Base-by-base conservation (phyloP, 1,140 invertebrate genomes). In the Pseudomyrmex gracilis region DNA sequence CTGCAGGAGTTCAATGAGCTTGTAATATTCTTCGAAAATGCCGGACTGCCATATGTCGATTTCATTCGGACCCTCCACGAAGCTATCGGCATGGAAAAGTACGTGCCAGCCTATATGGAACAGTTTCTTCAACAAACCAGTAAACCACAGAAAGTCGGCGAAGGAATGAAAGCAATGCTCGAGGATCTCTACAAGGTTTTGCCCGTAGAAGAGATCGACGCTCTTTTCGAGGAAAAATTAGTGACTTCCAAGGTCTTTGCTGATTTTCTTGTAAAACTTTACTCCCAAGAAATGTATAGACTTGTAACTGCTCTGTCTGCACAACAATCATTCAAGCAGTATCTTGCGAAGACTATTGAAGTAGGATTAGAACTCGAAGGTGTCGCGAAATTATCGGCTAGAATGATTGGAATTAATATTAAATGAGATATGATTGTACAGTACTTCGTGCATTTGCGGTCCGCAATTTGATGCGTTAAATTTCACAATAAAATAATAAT, bases 211-310 rank as follows among this genome's bases (percentile, higher is more conserved):
- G 20, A 92, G 24, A 85, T 92, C 12, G 53, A 89, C 17, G 82
- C 73, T 15, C 67, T 92, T n/a, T 88, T 87, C 73, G 1, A 87
- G 1, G 22, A 91, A 13, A 93, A 93, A 74, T 10, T 91, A 0
- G 34, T 71, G 1, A 86, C 20, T 8, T 89, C 87, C 5, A 49
- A 67, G 17, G 76, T 61, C 5, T 93, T 92, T 34, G 60, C 51
- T 2, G 49, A 77, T 0, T 85, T 92, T 5, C 57, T 92, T 1
- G n/a, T 82, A 8, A 57, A 57, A 1, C 20, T 92, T 8, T 51
- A 24, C 12, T 90, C 88, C 0, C 15, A 47, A 0, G 74, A 92
- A 22, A 82, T 90, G 45, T 20, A 80, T 51, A 68, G 68, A 13
- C 12, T 91, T 0, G 7, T 86, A 12, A 55, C 60, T 10, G 34